These are phyloP conservation scores for Onchidella celtica DNA, from an alignment of 2,888 invertebrate genomes.

Conservation along the genomic window DNA sequence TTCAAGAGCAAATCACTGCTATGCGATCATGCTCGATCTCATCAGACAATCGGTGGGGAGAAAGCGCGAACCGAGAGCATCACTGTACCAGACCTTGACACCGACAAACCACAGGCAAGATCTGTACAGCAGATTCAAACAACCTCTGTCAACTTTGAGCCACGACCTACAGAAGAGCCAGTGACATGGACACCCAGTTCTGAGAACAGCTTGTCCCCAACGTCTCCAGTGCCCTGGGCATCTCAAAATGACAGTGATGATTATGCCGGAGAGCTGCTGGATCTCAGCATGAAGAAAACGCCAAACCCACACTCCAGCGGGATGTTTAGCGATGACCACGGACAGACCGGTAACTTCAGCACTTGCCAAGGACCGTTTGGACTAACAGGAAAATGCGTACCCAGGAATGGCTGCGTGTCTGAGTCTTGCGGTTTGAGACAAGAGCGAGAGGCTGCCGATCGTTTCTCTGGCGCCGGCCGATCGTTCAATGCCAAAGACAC, in stretches of 20 bases:
- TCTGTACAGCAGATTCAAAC: background rate
- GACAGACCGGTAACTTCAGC: background rate
- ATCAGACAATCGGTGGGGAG: constrained; percentile 36
- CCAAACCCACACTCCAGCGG: background rate
- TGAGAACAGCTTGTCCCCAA: background rate
- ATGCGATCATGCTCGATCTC: constrained; percentile 63
- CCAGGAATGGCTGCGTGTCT: constrained; percentile 46
- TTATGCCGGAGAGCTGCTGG: constrained; percentile 7
- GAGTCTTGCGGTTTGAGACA: background rate
- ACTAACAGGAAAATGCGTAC: background rate
- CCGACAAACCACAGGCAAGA: background rate
- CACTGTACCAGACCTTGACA: background rate
- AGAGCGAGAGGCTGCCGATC: background rate
- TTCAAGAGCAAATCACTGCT: constrained; percentile 63
- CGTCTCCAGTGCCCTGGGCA: background rate
- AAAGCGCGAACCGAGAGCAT: background rate
- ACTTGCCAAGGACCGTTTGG: background rate
- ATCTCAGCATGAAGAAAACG: constrained; percentile 34
- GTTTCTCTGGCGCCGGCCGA: background rate
- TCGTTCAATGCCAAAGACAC: background rate
- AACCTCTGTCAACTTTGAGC: background rate
- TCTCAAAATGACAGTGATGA: background rate
- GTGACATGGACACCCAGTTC: background rate
- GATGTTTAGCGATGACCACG: background rate
- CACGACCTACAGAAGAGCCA: background rate